Evolutionary conservation across 2,797 vertebrate species (phyloP).

Genomic region (Lycodopsis pacificus): DNA sequence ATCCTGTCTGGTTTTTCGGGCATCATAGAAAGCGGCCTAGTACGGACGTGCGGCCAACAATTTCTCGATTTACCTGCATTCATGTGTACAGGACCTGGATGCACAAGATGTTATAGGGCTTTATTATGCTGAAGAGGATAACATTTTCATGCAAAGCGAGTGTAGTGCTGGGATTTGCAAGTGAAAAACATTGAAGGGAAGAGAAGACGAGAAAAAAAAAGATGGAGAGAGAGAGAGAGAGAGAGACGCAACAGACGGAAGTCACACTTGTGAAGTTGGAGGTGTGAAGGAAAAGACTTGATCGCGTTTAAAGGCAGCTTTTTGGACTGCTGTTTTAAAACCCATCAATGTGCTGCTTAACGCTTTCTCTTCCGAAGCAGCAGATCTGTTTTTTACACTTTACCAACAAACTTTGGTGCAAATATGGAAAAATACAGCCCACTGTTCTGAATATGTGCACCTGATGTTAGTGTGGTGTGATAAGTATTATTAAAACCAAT

Average conservation of each 20-base stretch:
- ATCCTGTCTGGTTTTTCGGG: not conserved
- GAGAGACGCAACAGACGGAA: constrained; percentile 81
- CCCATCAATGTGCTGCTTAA: constrained; percentile 61
- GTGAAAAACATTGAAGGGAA: constrained; percentile 51
- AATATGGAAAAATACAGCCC: constrained; percentile 31
- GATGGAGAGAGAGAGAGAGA: constrained; percentile 52
- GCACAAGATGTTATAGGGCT: constrained; percentile 7
- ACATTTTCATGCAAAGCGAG: constrained; percentile 15
- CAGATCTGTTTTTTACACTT: constrained; percentile 21
- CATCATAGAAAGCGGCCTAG: not conserved
- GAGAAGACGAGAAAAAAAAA: constrained; percentile 43
- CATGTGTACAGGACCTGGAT: not conserved
- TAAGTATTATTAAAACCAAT: not conserved
- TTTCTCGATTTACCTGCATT: not conserved
- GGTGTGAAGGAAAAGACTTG: constrained; percentile 83
- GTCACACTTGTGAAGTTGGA: constrained; percentile 81
- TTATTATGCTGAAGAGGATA: not conserved
- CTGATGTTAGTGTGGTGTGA: not conserved
- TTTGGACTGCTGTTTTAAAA: constrained; percentile 82
- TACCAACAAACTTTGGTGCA: constrained; percentile 32
- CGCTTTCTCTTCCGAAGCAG: constrained; percentile 38
- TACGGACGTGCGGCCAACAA: not conserved
- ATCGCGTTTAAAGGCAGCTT: constrained; percentile 81
- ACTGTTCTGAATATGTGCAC: constrained; percentile 14
- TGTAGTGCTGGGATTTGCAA: constrained; percentile 24